Base-by-base conservation (phyloP, 2,888 invertebrate species). In the Drosophila mimetica region DNA sequence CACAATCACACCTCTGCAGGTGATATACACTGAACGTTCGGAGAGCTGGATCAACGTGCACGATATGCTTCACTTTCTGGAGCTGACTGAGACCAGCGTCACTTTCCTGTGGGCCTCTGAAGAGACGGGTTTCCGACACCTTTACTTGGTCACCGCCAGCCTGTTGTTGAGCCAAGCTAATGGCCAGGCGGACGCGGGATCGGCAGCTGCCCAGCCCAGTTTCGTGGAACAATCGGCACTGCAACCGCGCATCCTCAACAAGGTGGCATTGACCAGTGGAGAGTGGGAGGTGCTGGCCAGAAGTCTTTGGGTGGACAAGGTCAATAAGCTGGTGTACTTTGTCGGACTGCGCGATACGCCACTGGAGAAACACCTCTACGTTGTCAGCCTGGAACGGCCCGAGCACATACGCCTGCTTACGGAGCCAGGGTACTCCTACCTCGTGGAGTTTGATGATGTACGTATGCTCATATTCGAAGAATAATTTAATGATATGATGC, bases 21-120 rank as follows among this genome's bases (percentile, higher is more conserved):
- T 92, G 30, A 90, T 93, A 53, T 92, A 91, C 67, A 90, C 92
- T 73, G 89, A 91, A 71, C 83, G 84, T 66, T 95, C 96, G 0
- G 94, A 95, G 63, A 94, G 97, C n/a, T 98, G 98, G 98, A 95
- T 98, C 66, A 98, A 98, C 92, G 96, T 98, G 2, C 97, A 98
- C 91, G 98, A 98, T 90, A 93, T 98, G 67, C 92, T 98, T 0
- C 94, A 97, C 90, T 98, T 98, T 91, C 93, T 98, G 71, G 93
- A 94, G 69, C 85, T 91, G 1, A 88, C 89, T 5, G 90, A 92
- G 1, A 83, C 89, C 3, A 90, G 90, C 46, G 90, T 95, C 14
- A 93, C 93, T 71, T 98, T 98, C 91, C 93, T 99, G 50, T 98
- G 98, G 97, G 97, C 97, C 0, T 97, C 96, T 39, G 98, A 99